These are phyloP conservation scores for Muscidifurax raptorellus DNA, from an alignment of 1,140 invertebrate species.

Conservation along the genomic window DNA sequence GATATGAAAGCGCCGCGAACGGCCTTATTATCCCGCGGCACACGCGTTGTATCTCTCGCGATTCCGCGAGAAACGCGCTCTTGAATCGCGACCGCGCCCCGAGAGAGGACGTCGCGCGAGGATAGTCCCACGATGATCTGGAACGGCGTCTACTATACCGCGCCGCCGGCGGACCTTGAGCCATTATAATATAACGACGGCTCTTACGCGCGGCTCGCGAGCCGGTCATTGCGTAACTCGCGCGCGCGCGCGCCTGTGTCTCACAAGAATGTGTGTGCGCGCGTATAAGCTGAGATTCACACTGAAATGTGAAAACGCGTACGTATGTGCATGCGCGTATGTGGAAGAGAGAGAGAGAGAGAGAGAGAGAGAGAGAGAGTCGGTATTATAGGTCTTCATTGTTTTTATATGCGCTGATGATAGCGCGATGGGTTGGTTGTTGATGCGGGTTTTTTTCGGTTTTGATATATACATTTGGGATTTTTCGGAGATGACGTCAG, in stretches of 20 bases:
- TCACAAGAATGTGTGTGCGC: background rate
- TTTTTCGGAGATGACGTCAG: background rate
- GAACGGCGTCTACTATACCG: conserved; percentile 61
- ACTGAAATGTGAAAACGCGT: conserved; percentile 36
- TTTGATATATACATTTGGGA: background rate
- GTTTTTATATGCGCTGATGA: background rate
- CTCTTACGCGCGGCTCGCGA: conserved; percentile 52
- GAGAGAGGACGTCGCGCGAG: conserved; percentile 54
- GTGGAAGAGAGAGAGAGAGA: too few relatives aligned
- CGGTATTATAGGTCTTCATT: background rate
- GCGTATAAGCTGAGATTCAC: conserved; percentile 27
- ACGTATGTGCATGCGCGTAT: background rate
- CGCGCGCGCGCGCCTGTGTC: background rate
- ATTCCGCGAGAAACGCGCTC: background rate
- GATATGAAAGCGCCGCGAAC: background rate
- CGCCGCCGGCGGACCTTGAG: conserved; percentile 61
- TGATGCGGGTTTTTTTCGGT: background rate
- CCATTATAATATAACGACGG: conserved; percentile 57
- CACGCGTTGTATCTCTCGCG: too few relatives aligned
- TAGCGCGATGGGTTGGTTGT: background rate
- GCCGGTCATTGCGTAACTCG: background rate
- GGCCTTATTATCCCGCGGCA: background rate
- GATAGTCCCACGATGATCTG: conserved; percentile 73
- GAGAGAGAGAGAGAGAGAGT: background rate
- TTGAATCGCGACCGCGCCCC: conserved; percentile 64